phyloP scores from a whole-genome alignment of 2,113 vertebrate genomes.

The Camelus bactrianus region DNA sequence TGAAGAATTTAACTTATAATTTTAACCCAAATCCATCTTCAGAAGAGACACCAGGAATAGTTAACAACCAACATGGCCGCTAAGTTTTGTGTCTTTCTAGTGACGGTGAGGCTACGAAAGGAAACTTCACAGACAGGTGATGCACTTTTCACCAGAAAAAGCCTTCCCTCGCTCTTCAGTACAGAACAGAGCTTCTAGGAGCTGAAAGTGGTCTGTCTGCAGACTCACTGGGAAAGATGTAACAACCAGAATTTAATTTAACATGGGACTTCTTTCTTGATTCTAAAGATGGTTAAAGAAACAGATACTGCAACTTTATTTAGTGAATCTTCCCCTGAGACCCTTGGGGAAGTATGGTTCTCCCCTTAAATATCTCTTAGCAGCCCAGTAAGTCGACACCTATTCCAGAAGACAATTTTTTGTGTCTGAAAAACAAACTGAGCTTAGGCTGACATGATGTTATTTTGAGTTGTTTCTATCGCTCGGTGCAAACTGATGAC shows the following conservation, averaged over 20 bases:
- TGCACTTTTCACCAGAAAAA: neutral
- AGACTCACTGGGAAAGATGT: neutral
- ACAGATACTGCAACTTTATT: neutral
- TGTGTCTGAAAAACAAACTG: slow-evolving; percentile 41
- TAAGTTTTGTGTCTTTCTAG: neutral
- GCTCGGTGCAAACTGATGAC: slow-evolving; percentile 73
- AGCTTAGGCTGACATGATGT: slow-evolving; percentile 54
- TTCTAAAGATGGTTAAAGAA: neutral
- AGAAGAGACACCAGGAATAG: neutral
- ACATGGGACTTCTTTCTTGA: neutral
- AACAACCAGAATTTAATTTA: neutral
- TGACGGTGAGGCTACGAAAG: neutral
- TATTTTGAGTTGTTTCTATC: slow-evolving; percentile 75
- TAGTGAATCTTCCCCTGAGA: neutral
- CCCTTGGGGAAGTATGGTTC: neutral
- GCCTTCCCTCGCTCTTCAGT: neutral
- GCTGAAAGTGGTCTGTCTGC: neutral
- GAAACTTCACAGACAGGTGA: neutral
- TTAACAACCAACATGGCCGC: neutral
- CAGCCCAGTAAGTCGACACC: neutral
- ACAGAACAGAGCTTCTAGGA: neutral
- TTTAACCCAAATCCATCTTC: neutral
- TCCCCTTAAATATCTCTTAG: neutral
- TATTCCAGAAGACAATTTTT: neutral
- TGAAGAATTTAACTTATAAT: neutral